These are phyloP conservation scores for Temnothorax unifasciatus DNA, from an alignment of 2,888 invertebrate species.

Conservation along the genomic window DNA sequence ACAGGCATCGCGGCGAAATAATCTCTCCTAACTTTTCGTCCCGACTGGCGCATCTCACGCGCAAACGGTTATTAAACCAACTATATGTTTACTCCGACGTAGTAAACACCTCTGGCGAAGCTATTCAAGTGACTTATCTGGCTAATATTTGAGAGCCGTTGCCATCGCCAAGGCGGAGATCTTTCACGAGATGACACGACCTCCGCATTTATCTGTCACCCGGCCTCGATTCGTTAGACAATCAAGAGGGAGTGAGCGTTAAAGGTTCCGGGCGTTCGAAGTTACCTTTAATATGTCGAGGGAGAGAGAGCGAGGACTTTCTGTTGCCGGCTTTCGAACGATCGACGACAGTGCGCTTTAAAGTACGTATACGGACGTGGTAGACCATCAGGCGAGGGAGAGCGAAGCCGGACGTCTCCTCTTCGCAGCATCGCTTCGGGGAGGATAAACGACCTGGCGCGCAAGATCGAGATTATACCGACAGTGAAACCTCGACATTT, in stretches of 20 bases:
- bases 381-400: slow-evolving; percentile 69
- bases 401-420: slow-evolving; percentile 70
- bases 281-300: slow-evolving; percentile 49
- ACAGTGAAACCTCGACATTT: slow-evolving; percentile 70
- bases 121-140: slow-evolving; percentile 32
- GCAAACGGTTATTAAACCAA: slow-evolving; percentile 15
- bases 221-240: slow-evolving; percentile 11
- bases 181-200: slow-evolving; percentile 9
- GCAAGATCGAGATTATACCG: slow-evolving; percentile 72
- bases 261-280: neutral
- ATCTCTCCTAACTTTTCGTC: slow-evolving; percentile 17
- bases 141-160: slow-evolving; percentile 11
- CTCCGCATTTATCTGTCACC: slow-evolving; percentile 32
- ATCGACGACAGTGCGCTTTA: slow-evolving; percentile 48
- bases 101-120: slow-evolving; percentile 41
- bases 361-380: slow-evolving; percentile 4
- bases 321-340: slow-evolving; percentile 50
- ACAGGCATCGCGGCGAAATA: slow-evolving; percentile 20
- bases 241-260: slow-evolving; percentile 16
- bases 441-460: slow-evolving; percentile 75
- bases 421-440: slow-evolving; percentile 65
- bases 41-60: neutral
- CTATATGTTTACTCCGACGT: slow-evolving; percentile 44
- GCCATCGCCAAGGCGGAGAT: neutral
- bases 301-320: slow-evolving; percentile 25